phyloP scores from a whole-genome alignment of 2,797 vertebrate species.

The Mus caroli region DNA sequence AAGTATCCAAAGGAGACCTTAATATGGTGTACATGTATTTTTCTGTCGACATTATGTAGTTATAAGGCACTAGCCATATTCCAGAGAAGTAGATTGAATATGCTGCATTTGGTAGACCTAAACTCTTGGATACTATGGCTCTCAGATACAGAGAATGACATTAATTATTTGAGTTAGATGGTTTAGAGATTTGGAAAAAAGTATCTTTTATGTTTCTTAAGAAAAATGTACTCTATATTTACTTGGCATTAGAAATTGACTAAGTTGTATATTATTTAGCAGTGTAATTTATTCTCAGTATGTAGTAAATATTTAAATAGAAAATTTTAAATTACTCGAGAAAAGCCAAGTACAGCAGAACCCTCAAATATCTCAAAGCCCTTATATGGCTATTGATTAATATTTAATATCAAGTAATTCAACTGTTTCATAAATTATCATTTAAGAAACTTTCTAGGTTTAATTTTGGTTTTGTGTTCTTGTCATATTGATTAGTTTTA shows the following conservation, averaged over 20 bases:
- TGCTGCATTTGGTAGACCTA: not conserved
- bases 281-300: not conserved
- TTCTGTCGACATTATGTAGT: not conserved
- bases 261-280: not conserved
- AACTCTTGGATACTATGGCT: too few species aligned
- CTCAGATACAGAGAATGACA: too few species aligned
- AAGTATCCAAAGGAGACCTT: not conserved
- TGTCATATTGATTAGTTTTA: not conserved
- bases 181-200: not conserved
- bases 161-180: too few species aligned
- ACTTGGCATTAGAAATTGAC: not conserved
- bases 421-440: not conserved
- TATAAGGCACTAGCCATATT: not conserved
- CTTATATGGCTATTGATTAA: not conserved
- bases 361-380: not conserved
- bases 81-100: too few species aligned
- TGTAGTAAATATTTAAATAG: not conserved
- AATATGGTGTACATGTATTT: not conserved
- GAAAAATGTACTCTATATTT: too few species aligned
- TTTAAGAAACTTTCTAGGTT: not conserved
- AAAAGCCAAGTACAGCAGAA: not conserved
- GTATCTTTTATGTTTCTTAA: not conserved
- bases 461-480: not conserved
- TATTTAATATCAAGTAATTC: not conserved
- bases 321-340: not conserved